A percentile compares a stretch with the other conserved stretches of the same genome.
Evolutionary conservation across 2,797 vertebrate genomes (phyloP).

Genomic region (Etheostoma nigrum): DNA sequence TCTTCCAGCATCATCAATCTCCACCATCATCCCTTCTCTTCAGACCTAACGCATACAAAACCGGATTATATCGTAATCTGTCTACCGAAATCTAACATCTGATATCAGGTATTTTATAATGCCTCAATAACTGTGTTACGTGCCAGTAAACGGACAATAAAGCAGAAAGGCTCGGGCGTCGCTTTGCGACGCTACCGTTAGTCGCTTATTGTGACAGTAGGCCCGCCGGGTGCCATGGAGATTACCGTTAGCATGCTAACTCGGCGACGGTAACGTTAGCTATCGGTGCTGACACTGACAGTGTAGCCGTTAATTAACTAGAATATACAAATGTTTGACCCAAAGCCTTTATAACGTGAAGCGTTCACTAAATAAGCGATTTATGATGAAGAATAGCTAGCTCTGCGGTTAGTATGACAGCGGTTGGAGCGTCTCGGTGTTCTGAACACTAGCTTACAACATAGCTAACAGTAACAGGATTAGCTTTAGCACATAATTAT

Average conservation of each 20-base stretch:
- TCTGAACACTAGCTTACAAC: neutral
- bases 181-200: slow-evolving; percentile 39
- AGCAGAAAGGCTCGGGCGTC: slow-evolving; percentile 9
- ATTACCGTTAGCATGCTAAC: slow-evolving; percentile 72
- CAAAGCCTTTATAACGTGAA: accelerated
- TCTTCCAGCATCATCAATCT: slow-evolving; percentile 79
- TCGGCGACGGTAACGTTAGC: slow-evolving; percentile 25
- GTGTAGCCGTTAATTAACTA: slow-evolving; percentile 7
- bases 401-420: slow-evolving; percentile 7
- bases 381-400: neutral
- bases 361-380: accelerated
- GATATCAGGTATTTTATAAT: slow-evolving; percentile 63
- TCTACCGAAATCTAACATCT: slow-evolving; percentile 4
- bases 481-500: neutral
- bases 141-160: accelerated
- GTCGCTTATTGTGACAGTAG: slow-evolving; percentile 34
- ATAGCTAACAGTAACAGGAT: neutral
- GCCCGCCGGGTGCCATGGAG: slow-evolving; percentile 69
- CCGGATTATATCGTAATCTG: slow-evolving; percentile 26
- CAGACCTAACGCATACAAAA: slow-evolving; percentile 22
- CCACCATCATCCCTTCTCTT: slow-evolving; percentile 50
- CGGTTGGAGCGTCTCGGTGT: slow-evolving; percentile 20
- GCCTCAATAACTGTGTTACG: neutral
- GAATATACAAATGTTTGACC: neutral
- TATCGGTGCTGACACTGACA: neutral